These are phyloP conservation scores for Diglossa cyanea DNA, from an alignment of 2,797 vertebrate species.

Conservation along the genomic window DNA sequence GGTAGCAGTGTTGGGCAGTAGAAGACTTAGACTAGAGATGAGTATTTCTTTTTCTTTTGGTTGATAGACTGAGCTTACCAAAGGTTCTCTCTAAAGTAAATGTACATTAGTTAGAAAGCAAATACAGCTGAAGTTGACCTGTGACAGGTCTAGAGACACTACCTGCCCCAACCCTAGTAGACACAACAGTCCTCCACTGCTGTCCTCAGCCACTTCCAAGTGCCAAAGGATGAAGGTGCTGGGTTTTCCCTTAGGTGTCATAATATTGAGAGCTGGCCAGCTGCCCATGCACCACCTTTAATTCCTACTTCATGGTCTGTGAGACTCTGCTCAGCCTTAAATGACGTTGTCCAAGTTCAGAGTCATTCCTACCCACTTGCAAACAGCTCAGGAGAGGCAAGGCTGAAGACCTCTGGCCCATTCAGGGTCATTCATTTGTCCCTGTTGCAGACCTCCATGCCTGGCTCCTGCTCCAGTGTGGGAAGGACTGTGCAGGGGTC, in stretches of 20 bases:
- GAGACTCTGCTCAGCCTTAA: not conserved
- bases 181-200: not conserved
- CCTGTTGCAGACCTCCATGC: not conserved
- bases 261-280: not conserved
- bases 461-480: not conserved
- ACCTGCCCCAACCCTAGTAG: constrained; percentile 15
- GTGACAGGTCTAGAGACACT: not conserved
- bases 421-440: not conserved
- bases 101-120: constrained; percentile 37
- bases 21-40: constrained; percentile 37
- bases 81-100: constrained; percentile 33
- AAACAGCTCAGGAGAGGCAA: not conserved
- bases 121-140: constrained; percentile 36
- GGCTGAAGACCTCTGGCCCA: not conserved
- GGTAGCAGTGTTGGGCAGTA: constrained; percentile 57
- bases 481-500: not conserved
- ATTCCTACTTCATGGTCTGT: not conserved
- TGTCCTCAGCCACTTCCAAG: not conserved
- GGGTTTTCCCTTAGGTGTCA: not conserved
- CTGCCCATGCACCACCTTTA: not conserved
- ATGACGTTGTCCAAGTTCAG: not conserved
- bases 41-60: constrained; percentile 49
- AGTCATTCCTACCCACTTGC: not conserved
- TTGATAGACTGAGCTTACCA: constrained; percentile 14
- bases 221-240: constrained; percentile 4